These are phyloP conservation scores for Xestia xanthographa DNA, from an alignment of 2,888 invertebrate genomes.

Conservation along the genomic window DNA sequence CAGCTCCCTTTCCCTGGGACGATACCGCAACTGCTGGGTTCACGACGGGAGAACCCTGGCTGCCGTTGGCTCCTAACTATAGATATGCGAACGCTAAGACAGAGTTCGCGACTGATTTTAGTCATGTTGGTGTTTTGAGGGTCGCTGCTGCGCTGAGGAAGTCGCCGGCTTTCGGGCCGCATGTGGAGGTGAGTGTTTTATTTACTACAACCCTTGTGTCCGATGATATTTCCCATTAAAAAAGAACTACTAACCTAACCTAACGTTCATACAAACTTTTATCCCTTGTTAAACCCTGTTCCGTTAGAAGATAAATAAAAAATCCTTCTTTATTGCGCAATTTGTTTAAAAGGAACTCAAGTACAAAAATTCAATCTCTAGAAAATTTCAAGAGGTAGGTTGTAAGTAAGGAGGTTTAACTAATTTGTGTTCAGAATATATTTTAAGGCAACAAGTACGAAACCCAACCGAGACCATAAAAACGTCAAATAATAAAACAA, in stretches of 20 bases:
- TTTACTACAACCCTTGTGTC: neutral
- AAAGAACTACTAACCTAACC: neutral
- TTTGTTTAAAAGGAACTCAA: no score
- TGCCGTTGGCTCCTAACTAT: constrained; percentile 92
- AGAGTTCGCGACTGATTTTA: constrained; percentile 87
- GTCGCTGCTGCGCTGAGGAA: constrained; percentile 84
- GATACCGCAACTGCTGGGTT: constrained; percentile 86
- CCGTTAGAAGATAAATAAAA: no score
- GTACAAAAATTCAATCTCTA: no score
- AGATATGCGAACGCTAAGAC: constrained; percentile 91
- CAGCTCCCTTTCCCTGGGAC: constrained; percentile 86
- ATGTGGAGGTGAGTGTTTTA: constrained; percentile 78
- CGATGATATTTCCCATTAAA: neutral
- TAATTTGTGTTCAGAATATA: neutral
- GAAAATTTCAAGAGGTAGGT: no score
- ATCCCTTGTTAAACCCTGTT: no score
- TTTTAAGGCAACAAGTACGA: neutral
- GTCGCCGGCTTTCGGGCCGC: constrained; percentile 85
- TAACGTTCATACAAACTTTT: no score
- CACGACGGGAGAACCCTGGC: constrained; percentile 92
- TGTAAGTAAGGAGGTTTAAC: neutral
- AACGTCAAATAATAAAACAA: neutral
- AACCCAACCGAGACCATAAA: neutral
- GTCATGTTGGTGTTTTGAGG: constrained; percentile 85
- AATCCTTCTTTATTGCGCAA: no score